Evolutionary conservation across 92 coral and sea anemone species (phyloP), one percentile per base, ranked within the genome.

Genomic region (Phenganax stokvisi): DNA sequence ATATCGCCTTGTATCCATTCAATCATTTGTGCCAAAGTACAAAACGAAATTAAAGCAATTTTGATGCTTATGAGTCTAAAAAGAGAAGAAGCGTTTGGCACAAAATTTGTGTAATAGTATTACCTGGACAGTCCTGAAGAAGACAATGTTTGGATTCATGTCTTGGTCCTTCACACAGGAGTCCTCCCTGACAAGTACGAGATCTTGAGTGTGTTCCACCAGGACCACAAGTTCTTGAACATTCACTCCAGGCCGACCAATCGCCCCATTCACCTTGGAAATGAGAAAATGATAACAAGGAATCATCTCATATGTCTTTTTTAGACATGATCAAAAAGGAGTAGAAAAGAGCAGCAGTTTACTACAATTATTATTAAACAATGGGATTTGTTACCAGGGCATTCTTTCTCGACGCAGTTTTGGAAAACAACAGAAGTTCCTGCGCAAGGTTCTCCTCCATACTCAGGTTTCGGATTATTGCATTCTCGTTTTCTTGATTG

Each of bases 141-240:
- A 92, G 86, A 69, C 99, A 96, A 55, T 86, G 83, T 86, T 96
- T 92, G 17, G 91, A 73, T 59, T 90, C 90, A 16, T 88, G 91
- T 68, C 96, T 97, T 31, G 99, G 88, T 20, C 99, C 99, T 63
- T 82, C 72, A 66, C 99, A 96, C 78, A 87, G 84, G 63, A 89
- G 87, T 25, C 97, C 99, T 44, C 97, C 99, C 71, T 96, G 97
- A 69, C 99, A 96, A 30, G 97, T 92, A 17, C 97, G 93, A 15
- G 94, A 85, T 44, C 92, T 88, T 75, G 89, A 85, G 65, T 93
- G 96, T 66, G 88, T 88, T 47, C 99, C 99, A 9, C 99, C 99
- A 8, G 90, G 54, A 27, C 99, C 99, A 74, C 99, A 96, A 10
- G 87, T 92, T 77, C 89, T 85, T 9, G 92, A 85, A 71, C 99